Evolutionary conservation across 1,140 invertebrate species (phyloP), one percentile per base, ranked within the genome.

Genomic region (Meteorus sp.): DNA sequence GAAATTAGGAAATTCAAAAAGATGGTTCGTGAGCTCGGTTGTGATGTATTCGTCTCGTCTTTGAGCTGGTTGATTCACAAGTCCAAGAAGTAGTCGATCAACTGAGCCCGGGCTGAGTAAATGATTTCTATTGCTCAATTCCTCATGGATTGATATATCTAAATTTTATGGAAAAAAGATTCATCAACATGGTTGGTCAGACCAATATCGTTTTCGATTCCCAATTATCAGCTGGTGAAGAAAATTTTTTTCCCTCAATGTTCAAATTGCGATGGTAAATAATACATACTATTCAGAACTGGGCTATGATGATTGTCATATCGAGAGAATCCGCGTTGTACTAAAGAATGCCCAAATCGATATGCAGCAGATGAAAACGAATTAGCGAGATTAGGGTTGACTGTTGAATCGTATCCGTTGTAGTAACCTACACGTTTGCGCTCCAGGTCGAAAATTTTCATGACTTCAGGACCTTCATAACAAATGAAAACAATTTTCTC

Each of bases 331-430:
- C 84, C 87, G 0, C 88, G 88, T 64, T 95, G 91, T 1, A 99
- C 90, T 17, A 99, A 73, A 20, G 93, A 95, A 75, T 98, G 97
- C 0, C 97, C 97, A 76, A 98, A 98, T 15, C 94, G 84, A 76
- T 92, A 96, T n/a, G 94, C 97, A 1, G 95, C 96, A 0, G 93
- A 87, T 0, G 94, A 89, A 80, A 99, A 99, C 44, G 91, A 89
- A 75, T 98, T 99, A 11, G 91, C 87, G 9, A 97, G 86, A 11
- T 87, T 87, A 0, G 97, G 88, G 80, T 97, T 92, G 15, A 93
- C 86, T 53, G 85, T 85, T 0, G 85, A 76, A 74, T 93, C 87
- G 70, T 99, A 99, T 2, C 82, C 83, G 1, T 83, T 76, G 64
- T 85, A 90, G 66, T 83, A 90, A 1, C 86, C 88, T 29, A 82